Conservation (phyloP, 2,888 invertebrate species). For the Drosophila parthenogenetica region DNA sequence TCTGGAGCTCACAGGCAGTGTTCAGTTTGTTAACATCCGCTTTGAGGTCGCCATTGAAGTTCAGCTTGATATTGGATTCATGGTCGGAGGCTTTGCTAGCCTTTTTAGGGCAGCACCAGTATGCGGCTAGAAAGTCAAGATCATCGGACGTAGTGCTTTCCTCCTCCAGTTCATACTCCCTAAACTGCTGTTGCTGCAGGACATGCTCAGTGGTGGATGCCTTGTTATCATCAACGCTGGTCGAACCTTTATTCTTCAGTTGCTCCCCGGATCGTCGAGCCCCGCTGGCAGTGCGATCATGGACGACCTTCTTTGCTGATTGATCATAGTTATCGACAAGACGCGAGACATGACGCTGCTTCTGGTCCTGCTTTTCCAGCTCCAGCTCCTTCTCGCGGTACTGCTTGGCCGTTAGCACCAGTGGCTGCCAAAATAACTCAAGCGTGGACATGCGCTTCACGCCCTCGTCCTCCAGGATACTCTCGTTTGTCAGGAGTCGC, state of each 20-base stretch:
- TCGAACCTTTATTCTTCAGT: conserved; percentile 6
- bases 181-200: neutral
- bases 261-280: neutral
- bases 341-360: conserved; percentile 33
- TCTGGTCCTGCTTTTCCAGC: conserved; percentile 48
- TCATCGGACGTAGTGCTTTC: conserved; percentile 39
- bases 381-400: conserved; percentile 59
- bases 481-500: conserved; percentile 46
- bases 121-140: conserved; percentile 48
- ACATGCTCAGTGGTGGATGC: neutral
- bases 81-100: neutral
- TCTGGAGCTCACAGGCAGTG: conserved; percentile 1
- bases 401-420: conserved; percentile 57
- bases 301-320: conserved; percentile 17
- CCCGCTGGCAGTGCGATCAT: neutral
- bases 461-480: conserved; percentile 56
- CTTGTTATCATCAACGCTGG: conserved; percentile 8
- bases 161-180: conserved; percentile 24
- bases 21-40: neutral
- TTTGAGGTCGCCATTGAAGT: neutral
- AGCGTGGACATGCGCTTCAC: conserved; percentile 57
- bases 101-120: conserved; percentile 39
- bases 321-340: conserved; percentile 41
- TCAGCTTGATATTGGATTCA: neutral
- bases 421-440: conserved; percentile 59